Percentiles rank a stretch among this genome's conserved stretches.
These are phyloP conservation scores for Neodiprion lecontei DNA, from an alignment of 1,140 invertebrate species.

Conservation along the genomic window DNA sequence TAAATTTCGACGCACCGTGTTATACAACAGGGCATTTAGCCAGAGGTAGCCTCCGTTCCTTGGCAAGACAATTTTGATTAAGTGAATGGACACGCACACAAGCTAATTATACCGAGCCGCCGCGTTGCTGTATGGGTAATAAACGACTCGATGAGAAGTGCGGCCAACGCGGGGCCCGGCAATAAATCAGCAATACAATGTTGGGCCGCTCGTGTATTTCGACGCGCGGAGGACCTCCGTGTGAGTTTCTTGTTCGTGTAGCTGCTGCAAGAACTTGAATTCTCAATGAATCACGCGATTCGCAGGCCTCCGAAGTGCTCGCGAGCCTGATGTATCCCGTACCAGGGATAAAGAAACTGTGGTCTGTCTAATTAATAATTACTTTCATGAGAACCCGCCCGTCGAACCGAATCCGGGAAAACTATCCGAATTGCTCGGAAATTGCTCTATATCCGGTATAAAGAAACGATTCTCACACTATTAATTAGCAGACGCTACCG, in stretches of 20 bases:
- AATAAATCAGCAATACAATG: neutral
- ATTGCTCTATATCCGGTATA: neutral
- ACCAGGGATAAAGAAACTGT: neutral
- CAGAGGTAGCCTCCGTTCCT: too few relatives aligned
- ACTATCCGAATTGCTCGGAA: neutral
- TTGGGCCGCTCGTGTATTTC: neutral
- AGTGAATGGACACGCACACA: too few relatives aligned
- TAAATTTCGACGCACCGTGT: too few relatives aligned
- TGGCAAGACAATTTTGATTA: too few relatives aligned
- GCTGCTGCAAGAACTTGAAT: neutral
- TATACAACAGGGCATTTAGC: too few relatives aligned
- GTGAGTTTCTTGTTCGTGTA: slow-evolving; percentile 5
- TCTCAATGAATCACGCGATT: neutral
- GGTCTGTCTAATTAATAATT: neutral
- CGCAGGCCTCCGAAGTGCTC: neutral
- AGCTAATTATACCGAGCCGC: too few relatives aligned
- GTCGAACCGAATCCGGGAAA: too few relatives aligned
- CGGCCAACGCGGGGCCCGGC: neutral
- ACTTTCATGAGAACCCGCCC: neutral
- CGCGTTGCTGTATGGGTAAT: too few relatives aligned
- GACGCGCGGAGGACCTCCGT: neutral
- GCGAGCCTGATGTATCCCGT: neutral
- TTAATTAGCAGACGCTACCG: neutral
- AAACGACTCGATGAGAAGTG: too few relatives aligned
- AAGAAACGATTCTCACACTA: neutral